Conservation (phyloP, 2,888 invertebrate genomes). For the Aquatica leii region DNA sequence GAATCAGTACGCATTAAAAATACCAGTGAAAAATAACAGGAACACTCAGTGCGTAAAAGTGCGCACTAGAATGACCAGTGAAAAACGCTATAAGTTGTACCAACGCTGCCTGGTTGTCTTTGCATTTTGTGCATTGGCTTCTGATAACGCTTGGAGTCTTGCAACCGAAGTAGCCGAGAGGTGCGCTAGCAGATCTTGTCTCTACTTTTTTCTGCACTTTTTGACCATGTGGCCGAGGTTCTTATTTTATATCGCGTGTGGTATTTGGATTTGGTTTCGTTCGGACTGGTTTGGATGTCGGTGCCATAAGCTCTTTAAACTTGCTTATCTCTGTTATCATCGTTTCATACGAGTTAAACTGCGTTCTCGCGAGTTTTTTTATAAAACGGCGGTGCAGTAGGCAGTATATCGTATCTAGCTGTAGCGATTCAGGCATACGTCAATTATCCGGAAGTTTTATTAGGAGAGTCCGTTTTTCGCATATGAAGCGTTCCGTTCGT, state of each 20-base stretch:
- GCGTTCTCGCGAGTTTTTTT: not conserved
- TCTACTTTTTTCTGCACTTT: not conserved
- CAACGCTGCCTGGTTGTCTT: no score
- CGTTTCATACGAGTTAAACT: not conserved
- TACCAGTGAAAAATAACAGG: no score
- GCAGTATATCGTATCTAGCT: not conserved
- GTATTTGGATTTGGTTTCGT: not conserved
- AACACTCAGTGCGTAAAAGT: no score
- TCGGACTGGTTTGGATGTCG: not conserved
- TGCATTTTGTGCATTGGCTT: not conserved
- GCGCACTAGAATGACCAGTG: no score
- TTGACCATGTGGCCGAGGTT: not conserved
- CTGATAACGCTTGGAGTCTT: not conserved
- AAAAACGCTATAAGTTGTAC: no score
- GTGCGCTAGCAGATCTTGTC: not conserved
- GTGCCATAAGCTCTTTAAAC: not conserved
- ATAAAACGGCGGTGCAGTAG: not conserved
- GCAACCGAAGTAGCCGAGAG: not conserved
- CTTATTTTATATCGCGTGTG: not conserved
- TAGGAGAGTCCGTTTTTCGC: not conserved
- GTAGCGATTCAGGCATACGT: not conserved
- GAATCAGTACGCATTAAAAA: no score
- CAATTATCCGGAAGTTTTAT: not conserved
- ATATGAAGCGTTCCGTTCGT: constrained; percentile 2
- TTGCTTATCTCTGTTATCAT: not conserved